Conservation (phyloP, 2,113 vertebrate genomes). For the Sinosuthora webbiana region DNA sequence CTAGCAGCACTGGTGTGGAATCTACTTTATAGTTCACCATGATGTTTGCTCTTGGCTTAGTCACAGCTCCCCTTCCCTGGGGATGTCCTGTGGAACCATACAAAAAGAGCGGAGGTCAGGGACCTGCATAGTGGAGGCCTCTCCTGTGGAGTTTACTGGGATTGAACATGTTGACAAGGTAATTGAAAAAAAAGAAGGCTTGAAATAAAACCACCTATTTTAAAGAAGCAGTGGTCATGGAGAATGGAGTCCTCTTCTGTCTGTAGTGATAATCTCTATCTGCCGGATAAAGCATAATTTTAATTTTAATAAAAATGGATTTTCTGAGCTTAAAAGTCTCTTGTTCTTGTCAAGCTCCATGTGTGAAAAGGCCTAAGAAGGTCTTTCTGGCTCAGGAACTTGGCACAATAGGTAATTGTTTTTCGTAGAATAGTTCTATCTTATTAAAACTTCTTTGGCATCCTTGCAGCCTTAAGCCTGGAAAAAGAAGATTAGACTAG, state of each 20-base stretch:
- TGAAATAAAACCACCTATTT: rapidly evolving
- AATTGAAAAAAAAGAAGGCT: background rate
- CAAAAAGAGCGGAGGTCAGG: rapidly evolving
- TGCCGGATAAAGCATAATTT: background rate
- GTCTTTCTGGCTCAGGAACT: background rate
- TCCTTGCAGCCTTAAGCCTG: background rate
- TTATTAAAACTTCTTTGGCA: background rate
- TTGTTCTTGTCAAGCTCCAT: background rate
- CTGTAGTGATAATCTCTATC: background rate
- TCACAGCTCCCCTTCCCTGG: rapidly evolving
- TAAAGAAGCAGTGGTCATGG: background rate
- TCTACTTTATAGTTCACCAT: background rate
- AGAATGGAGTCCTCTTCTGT: background rate
- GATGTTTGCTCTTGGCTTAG: background rate
- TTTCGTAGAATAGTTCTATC: rapidly evolving
- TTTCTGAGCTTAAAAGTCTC: background rate
- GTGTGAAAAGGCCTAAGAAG: background rate
- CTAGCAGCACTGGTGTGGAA: rapidly evolving
- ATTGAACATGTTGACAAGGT: background rate
- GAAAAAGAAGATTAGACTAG: background rate
- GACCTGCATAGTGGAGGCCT: rapidly evolving
- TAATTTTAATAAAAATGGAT: background rate
- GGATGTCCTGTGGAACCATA: background rate
- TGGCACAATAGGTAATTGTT: background rate
- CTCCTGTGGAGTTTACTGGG: rapidly evolving